Base-by-base conservation (phyloP, 1,140 invertebrate species). In the Leptinotarsa lineolata region DNA sequence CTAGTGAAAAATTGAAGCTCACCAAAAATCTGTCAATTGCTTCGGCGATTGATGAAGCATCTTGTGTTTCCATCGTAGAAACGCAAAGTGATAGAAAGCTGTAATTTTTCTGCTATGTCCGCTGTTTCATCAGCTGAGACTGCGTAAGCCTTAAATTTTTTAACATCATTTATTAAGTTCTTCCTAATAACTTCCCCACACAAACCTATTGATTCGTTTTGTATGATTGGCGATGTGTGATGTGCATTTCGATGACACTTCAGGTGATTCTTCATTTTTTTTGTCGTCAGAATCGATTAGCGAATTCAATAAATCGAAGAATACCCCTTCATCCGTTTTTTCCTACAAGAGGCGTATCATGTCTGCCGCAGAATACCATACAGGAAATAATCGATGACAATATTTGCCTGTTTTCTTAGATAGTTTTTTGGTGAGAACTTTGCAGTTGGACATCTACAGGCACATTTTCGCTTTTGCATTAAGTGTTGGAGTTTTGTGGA, bases 341-440 rank as follows among this genome's bases (percentile, higher is more conserved):
- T 73, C 71, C 77, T 68, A 75, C 74, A 75, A 81, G 22, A 4
- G 22, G 22, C 22, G 5, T 24, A 24, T 24, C 22, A 24, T 67
- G 77, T 80, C 45, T 78, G 80, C 46, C 46, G 46, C 46, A 54
- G n/a, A 54, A 79, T 73, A 80, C 68, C 20, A 80, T 78, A 68
- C 66, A 76, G 69, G 76, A 80, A 77, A 77, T 74, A 74, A 77
- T 77, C 71, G 70, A 69, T 61, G 5, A 45, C 46, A 74, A 54
- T 44, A 71, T 76, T 70, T 72, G 68, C 16, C 44, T 60, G 45
- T 76, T 76, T 74, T 72, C 68, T 44, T 72, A 65, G 44, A 74
- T 61, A 54, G 20, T 39, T 16, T 24, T 24, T 21, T 72, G 72
- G 6, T 54, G 46, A 54, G 13, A 16, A 54, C 46, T 54, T n/a